Base-by-base conservation (phyloP, 2,113 vertebrate genomes). In the Prietella phreatophila region DNA sequence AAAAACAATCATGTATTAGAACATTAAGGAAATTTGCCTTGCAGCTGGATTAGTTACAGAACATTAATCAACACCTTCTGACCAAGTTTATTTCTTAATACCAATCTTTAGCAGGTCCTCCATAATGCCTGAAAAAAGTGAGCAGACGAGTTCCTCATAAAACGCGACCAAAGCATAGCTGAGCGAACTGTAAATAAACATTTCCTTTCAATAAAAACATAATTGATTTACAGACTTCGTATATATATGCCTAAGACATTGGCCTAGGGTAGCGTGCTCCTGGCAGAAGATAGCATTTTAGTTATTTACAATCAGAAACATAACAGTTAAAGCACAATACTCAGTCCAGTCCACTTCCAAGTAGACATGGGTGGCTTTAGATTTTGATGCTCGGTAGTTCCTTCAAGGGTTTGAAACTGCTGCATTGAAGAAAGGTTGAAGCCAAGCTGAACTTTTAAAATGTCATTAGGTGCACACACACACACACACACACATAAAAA, bases 381-480 rank as follows among this genome's bases (percentile, higher is more conserved):
- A 84, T 88, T 88, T 78, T 39, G 53, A 87, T 33, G 25, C 22
- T 86, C 22, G 19, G 65, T 47, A 56, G 53, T 36, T 88, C 71
- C 82, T 65, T 55, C 84, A 82, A 84, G 71, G 58, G 27, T 81
- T 87, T 69, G 7, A 56, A 65, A 19, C 27, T 1, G 58, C 50
- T 55, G 50, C 61, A 27, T 19, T 27, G 81, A 58, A 61, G 71
- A 86, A 82, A 89, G 88, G 53, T 69, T 80, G 79, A 83, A 78
- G 76, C 60, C 36, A 33, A 15, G 71, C 42, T 86, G 71, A 86
- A 86, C 85, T 84, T 86, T 80, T 47, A 42, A 71, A 84, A 86
- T 87, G 81, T 87, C 85, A 89, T 89, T 71, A 69, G 85, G 55
- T 63, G 85, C 67, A 39, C 30, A 10, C 47, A 50, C 47, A 9